Evolutionary conservation across 1,140 invertebrate genomes (phyloP).

Genomic region (Leptinotarsa lineolata): DNA sequence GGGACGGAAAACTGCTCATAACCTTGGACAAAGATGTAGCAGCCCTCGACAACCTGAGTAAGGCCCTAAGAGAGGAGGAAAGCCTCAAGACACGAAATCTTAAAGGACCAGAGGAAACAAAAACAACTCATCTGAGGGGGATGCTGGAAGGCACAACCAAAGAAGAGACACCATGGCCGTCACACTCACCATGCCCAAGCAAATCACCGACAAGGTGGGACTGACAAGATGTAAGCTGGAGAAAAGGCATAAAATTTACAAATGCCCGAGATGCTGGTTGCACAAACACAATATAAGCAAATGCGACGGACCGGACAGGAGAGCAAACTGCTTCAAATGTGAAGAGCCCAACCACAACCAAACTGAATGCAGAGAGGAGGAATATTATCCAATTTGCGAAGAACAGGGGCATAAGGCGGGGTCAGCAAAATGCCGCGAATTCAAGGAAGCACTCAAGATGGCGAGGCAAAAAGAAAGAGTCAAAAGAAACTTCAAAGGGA

Average conservation of each 20-base stretch:
- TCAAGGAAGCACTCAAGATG: conserved; percentile 8
- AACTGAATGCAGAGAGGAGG: conserved; percentile 25
- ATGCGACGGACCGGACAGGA: conserved; percentile 32
- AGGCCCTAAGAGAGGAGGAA: background rate
- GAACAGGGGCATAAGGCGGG: conserved; percentile 21
- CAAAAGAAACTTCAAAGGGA: no score
- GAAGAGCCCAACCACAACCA: conserved; percentile 26
- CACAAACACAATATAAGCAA: conserved; percentile 14
- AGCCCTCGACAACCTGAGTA: background rate
- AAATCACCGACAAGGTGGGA: background rate
- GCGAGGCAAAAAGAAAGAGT: background rate
- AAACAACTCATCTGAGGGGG: background rate
- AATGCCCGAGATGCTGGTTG: conserved; percentile 36
- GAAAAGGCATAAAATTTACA: conserved; percentile 22
- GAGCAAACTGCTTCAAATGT: conserved; percentile 29
- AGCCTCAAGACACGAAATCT: background rate
- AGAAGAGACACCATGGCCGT: background rate
- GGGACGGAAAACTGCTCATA: no score
- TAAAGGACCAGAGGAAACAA: background rate
- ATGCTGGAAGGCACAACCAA: no score
- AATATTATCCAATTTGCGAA: conserved; percentile 22
- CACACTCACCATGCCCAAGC: background rate
- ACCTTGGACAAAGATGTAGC: no score
- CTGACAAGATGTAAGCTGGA: conserved; percentile 19
- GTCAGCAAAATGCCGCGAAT: background rate